Percentiles rank a stretch among this genome's conserved stretches.
These are phyloP conservation scores for Knipowitschia caucasica DNA, from an alignment of 2,797 vertebrate species.

Conservation along the genomic window DNA sequence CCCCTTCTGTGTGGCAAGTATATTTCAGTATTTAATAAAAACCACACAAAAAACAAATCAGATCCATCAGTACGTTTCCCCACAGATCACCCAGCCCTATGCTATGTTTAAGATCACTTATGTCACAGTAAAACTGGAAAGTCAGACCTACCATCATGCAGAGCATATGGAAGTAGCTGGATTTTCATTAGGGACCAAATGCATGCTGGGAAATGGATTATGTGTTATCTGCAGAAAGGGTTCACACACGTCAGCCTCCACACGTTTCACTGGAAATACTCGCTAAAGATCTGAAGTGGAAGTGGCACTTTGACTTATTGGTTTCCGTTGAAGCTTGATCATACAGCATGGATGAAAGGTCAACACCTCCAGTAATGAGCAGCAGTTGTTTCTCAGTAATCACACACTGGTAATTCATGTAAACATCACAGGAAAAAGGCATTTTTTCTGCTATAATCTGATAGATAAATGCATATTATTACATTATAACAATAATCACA, in stretches of 20 bases:
- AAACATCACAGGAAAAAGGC: too few species aligned
- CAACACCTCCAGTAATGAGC: constrained; percentile 21
- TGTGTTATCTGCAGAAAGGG: constrained; percentile 50
- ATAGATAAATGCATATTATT: too few species aligned
- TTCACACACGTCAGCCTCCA: constrained; percentile 29
- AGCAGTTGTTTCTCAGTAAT: constrained; percentile 21
- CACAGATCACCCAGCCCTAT: too few species aligned
- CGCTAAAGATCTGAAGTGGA: constrained; percentile 28
- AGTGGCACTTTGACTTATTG: constrained; percentile 35
- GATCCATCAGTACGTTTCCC: too few species aligned
- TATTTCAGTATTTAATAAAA: too few species aligned
- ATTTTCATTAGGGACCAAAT: constrained; percentile 28
- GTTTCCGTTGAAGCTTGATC: constrained; percentile 19
- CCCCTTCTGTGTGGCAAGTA: too few species aligned
- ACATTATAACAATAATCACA: too few species aligned
- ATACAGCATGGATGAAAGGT: constrained; percentile 22
- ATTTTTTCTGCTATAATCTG: too few species aligned
- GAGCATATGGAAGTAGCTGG: constrained; percentile 45
- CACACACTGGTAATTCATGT: too few species aligned
- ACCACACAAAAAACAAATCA: too few species aligned
- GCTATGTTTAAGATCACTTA: too few species aligned
- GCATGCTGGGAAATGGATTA: constrained; percentile 46
- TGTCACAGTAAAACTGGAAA: constrained; percentile 27
- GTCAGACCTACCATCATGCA: constrained; percentile 12
- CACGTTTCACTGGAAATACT: constrained; percentile 22